These are phyloP conservation scores for Tipula helvola DNA, from an alignment of 2,888 invertebrate genomes.

Conservation along the genomic window DNA sequence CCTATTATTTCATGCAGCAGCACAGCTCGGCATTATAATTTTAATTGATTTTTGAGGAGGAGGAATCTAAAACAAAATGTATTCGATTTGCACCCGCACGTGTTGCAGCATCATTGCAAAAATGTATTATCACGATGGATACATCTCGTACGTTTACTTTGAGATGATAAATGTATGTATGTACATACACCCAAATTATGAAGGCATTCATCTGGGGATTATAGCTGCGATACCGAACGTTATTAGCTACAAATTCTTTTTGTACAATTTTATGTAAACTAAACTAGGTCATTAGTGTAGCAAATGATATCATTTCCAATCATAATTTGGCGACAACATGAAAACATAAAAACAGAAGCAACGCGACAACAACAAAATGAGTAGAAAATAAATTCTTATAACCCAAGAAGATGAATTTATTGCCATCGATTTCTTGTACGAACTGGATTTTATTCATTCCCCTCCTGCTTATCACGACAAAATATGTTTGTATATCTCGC, in stretches of 20 bases:
- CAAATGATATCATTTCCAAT: not conserved
- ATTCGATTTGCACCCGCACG: not conserved
- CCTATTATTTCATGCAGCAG: not conserved
- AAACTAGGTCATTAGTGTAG: not conserved
- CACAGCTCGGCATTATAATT: not conserved
- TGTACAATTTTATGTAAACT: not conserved
- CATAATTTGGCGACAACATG: not conserved
- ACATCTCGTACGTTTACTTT: too few relatives aligned
- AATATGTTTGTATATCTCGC: not conserved
- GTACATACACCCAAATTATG: not conserved
- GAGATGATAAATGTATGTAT: too few relatives aligned
- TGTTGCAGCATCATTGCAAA: not conserved
- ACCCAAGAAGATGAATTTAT: not conserved
- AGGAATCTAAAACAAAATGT: not conserved
- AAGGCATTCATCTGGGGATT: not conserved
- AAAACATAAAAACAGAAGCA: not conserved
- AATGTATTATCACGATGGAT: too few relatives aligned
- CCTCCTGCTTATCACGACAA: not conserved
- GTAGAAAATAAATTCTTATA: not conserved
- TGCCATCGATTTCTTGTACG: not conserved
- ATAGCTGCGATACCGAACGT: not conserved
- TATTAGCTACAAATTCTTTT: not conserved
- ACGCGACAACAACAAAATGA: not conserved
- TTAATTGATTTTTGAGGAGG: not conserved
- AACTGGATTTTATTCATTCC: not conserved